These are phyloP conservation scores for Masticophis lateralis DNA, from an alignment of 2,797 vertebrate species.

Conservation along the genomic window DNA sequence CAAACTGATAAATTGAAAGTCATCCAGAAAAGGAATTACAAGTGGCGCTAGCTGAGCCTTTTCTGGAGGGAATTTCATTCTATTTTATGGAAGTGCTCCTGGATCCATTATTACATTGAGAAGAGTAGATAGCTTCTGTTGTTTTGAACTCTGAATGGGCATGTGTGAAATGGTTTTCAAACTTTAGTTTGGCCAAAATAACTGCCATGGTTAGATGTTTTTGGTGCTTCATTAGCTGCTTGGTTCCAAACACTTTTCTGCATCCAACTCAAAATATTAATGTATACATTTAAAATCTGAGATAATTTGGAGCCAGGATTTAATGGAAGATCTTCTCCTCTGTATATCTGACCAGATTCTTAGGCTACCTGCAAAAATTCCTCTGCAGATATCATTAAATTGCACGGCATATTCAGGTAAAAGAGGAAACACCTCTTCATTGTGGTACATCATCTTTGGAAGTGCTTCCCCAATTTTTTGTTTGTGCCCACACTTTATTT, in stretches of 20 bases:
- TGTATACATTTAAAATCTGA: neutral
- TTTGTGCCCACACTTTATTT: neutral
- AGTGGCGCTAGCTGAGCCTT: neutral
- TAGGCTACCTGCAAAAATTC: neutral
- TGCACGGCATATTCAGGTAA: neutral
- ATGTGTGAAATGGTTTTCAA: neutral
- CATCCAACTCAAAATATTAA: neutral
- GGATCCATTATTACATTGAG: neutral
- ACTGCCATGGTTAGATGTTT: neutral
- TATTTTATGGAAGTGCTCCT: neutral
- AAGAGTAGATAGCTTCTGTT: neutral
- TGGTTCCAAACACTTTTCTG: neutral
- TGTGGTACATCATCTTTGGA: neutral
- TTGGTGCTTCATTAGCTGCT: neutral
- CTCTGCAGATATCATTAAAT: neutral
- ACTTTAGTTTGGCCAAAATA: neutral
- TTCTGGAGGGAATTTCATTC: neutral
- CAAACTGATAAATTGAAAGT: neutral
- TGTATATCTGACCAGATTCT: neutral
- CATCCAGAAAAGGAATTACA: neutral
- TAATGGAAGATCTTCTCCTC: neutral
- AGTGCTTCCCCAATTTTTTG: neutral
- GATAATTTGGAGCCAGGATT: neutral
- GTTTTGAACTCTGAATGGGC: neutral
- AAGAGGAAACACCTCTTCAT: neutral